phyloP scores from a whole-genome alignment of 2,797 vertebrate species.

The Amblyraja radiata region DNA sequence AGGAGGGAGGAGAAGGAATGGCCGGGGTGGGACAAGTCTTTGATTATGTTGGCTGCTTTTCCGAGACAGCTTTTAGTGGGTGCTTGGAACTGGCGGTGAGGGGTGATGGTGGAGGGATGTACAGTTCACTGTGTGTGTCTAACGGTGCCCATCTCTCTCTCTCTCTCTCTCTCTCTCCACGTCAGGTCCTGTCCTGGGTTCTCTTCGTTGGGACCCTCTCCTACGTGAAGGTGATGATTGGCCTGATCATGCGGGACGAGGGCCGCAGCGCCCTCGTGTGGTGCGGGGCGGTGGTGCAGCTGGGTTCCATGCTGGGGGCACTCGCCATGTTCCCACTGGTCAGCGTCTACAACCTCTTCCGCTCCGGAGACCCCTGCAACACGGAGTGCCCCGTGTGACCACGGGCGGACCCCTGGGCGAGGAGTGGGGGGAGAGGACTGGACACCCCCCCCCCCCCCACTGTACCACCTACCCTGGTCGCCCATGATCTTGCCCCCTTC shows the following conservation, averaged over 20 bases:
- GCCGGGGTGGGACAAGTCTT: no score
- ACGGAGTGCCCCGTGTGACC: constrained; percentile 54
- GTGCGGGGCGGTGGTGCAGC: constrained; percentile 74
- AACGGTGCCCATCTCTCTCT: background rate
- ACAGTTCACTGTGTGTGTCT: background rate
- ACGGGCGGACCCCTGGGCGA: background rate
- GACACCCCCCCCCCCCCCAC: background rate
- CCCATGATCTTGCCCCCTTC: no score
- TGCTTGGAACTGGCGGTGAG: no score
- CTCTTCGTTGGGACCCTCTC: constrained; percentile 66
- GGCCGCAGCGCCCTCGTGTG: constrained; percentile 74
- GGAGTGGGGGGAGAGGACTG: background rate
- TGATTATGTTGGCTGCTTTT: no score
- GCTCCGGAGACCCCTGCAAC: constrained; percentile 66
- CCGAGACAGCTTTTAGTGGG: no score
- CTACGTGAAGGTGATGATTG: constrained; percentile 75
- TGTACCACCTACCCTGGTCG: no score
- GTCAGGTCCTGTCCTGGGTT: constrained; percentile 67
- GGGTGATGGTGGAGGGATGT: no score
- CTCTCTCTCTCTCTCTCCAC: background rate
- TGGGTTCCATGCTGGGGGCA: constrained; percentile 73
- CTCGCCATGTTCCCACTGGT: constrained; percentile 70
- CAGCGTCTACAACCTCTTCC: constrained; percentile 63
- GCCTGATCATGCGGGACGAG: constrained; percentile 68
- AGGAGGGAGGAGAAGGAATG: no score